Evolutionary conservation across 2,797 vertebrate species (phyloP), one percentile per base, ranked within the genome.

Genomic region (Calcarius lapponicus): DNA sequence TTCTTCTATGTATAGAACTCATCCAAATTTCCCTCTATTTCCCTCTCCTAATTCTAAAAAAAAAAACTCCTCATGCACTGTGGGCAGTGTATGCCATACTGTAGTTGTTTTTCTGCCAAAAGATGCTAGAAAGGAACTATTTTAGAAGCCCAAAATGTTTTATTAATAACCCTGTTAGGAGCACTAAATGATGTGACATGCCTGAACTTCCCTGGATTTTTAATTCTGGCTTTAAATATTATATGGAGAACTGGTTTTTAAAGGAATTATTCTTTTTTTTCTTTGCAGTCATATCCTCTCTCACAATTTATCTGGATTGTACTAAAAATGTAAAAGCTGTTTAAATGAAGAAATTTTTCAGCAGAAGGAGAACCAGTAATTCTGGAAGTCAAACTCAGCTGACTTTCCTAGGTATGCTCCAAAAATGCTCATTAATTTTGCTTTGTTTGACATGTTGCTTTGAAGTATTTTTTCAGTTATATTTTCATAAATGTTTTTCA

Each of bases 21-120:
- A 11, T 58, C 28, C 32, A 57, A 69, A 71, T 82, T 79, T 73
- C 17, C 18, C 17, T 56, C 34, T 79, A 56, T 48, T 56, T 57
- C 28, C 66, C 7, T 45, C 34, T 42, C 65, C 36, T 65, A 26
- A 45, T 47, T 75, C 25, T 50, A 50, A 88, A 94, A 83, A 82
- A 83, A 82, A 56, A 47, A 0, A 1, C 1, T 8, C 0, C 0
- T 13, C 9, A 29, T 22, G 5, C 9, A 13, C 48, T 36, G 45
- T 81, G 26, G 17, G 34, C 18, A 83, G 32, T 25, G 34, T 0
- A 2, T 36, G 8, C 60, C 17, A 2, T 40, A 24, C 19, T 64
- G 43, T 58, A 36, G 28, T 54, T 57, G 25, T 32, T 86, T 80
- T 48, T 54, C 47, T 51, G 18, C 18, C 13, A 42, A 26, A 62